These are phyloP conservation scores for Tethea ocularis DNA, from an alignment of 2,888 invertebrate species.

Conservation along the genomic window DNA sequence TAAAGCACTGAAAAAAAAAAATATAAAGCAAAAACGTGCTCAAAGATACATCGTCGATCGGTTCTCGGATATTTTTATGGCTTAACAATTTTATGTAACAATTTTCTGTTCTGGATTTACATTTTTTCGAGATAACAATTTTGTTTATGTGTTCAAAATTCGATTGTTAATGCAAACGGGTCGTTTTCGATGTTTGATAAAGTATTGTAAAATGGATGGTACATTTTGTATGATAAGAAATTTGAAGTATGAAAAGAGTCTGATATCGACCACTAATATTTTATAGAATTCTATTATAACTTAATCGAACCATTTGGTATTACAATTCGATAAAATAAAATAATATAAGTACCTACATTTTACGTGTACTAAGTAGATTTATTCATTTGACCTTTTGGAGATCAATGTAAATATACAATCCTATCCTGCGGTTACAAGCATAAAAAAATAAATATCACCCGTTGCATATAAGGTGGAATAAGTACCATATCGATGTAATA, in stretches of 20 bases:
- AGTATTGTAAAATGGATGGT: not conserved
- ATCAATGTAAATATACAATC: not conserved
- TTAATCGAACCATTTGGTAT: not conserved
- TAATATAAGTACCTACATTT: not conserved
- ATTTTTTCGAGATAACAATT: slow-evolving; percentile 37
- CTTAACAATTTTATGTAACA: slow-evolving; percentile 38
- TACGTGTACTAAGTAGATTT: not conserved
- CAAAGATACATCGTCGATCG: slow-evolving; percentile 6
- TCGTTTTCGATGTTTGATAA: slow-evolving; percentile 19
- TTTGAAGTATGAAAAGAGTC: not conserved
- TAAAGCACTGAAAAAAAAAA: not conserved
- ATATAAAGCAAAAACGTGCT: not conserved
- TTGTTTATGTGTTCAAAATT: slow-evolving; percentile 30
- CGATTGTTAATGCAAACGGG: slow-evolving; percentile 17
- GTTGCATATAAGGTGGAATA: not conserved
- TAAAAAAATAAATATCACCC: not conserved
- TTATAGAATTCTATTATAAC: not conserved
- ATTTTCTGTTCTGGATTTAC: slow-evolving; percentile 27
- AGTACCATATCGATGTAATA: not conserved
- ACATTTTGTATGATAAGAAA: not conserved
- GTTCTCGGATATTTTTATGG: slow-evolving; percentile 38
- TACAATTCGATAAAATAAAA: not conserved
- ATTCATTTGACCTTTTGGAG: not conserved
- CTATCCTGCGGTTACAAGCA: not conserved
- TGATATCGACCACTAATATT: not conserved